Percentiles rank a stretch among this genome's conserved stretches.
Conservation (phyloP, 2,888 invertebrate genomes). For the Cryptosula pallasiana region DNA sequence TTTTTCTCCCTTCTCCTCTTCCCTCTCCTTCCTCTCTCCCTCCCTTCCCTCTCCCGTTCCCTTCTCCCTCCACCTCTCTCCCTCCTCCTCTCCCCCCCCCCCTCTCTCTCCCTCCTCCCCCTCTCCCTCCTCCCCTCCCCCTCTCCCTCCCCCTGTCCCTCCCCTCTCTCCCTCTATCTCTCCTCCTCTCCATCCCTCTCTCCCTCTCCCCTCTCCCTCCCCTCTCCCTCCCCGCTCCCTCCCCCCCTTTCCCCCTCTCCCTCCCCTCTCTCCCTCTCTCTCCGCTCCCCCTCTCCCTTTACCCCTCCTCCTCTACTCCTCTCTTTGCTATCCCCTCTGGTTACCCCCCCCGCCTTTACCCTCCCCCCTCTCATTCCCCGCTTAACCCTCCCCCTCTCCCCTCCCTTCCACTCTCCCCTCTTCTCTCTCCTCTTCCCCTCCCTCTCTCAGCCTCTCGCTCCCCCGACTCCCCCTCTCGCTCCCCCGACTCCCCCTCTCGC, state of each 20-base stretch:
- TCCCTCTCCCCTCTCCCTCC: background rate
- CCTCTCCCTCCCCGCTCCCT: background rate
- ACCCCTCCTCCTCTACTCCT: background rate
- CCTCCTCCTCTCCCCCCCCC: no score
- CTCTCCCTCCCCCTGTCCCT: constrained; percentile 4
- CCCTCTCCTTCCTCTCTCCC: no score
- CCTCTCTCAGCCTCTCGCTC: no score
- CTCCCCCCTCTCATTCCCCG: background rate
- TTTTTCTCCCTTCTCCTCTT: background rate
- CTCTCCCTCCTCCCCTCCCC: background rate
- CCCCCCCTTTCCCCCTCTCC: background rate
- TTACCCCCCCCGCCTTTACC: constrained; percentile 35
- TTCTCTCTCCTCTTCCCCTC: no score
- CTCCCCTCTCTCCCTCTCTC: background rate
- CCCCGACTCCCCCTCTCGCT: no score
- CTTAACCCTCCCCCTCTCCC: no score
- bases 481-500: no score
- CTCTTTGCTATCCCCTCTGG: background rate
- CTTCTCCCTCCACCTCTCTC: no score
- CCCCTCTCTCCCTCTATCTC: no score
- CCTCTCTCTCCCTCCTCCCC: constrained; percentile 16
- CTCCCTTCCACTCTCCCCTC: no score
- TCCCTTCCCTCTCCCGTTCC: no score
- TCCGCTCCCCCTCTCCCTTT: background rate
- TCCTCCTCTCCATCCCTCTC: no score